Evolutionary conservation across 1,140 invertebrate genomes (phyloP).

Genomic region (Papilio polytes): DNA sequence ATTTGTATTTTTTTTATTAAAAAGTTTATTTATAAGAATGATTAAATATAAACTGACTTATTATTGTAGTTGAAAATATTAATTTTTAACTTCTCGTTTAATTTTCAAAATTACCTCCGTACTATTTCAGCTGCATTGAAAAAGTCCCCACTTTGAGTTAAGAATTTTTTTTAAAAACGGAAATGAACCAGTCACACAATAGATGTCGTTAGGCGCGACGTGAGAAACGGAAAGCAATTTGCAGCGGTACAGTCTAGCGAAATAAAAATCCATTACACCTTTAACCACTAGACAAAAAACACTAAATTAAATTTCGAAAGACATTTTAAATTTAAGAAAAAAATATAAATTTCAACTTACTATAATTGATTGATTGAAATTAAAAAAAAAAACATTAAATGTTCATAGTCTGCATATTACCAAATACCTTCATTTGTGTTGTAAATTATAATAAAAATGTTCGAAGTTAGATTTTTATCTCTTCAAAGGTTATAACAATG

Average conservation of each 20-base stretch:
- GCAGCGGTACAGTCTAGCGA: constrained; percentile 56
- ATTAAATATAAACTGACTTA: not conserved
- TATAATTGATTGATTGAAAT: too few relatives aligned
- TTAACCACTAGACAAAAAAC: not conserved
- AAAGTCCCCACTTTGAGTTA: constrained; percentile 8
- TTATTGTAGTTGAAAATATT: not conserved
- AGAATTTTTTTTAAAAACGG: constrained; percentile 21
- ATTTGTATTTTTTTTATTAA: too few relatives aligned
- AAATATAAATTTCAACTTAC: not conserved
- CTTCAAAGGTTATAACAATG: not conserved
- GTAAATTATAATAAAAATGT: not conserved
- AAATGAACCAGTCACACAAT: constrained; percentile 56
- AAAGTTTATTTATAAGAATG: too few relatives aligned
- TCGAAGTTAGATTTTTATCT: not conserved
- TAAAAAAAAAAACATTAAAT: too few relatives aligned
- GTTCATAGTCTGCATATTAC: not conserved
- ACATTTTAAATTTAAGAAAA: not conserved
- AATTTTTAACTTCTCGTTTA: not conserved
- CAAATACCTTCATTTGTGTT: not conserved
- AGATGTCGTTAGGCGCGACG: constrained; percentile 56
- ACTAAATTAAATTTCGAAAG: not conserved
- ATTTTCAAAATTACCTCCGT: not conserved
- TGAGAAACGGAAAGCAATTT: constrained; percentile 60
- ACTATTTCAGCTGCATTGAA: not conserved
- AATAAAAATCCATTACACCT: constrained; percentile 43